phyloP scores from a whole-genome alignment of 2,888 invertebrate genomes.

The Spilosoma lubricipeda region DNA sequence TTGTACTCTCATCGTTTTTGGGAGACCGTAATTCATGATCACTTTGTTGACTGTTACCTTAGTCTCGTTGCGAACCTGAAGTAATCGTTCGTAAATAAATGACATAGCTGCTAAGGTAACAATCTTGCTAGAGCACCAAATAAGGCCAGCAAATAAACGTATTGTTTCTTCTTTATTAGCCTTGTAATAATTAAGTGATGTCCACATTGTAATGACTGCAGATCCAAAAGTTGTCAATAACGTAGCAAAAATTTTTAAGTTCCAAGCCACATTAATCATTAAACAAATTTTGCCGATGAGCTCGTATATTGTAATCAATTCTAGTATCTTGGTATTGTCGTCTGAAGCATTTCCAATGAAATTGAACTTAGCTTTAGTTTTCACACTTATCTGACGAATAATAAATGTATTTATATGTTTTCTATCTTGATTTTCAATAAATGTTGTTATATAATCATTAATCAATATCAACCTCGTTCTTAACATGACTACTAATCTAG shows the following conservation, averaged over 20 bases:
- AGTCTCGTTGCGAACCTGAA: constrained; percentile 58
- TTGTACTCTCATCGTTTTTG: constrained; percentile 65
- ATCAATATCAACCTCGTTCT: constrained; percentile 59
- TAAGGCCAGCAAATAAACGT: constrained; percentile 51
- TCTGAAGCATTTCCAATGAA: constrained; percentile 55
- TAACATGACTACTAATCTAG: constrained; percentile 60
- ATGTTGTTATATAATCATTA: constrained; percentile 59
- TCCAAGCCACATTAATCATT: constrained; percentile 65
- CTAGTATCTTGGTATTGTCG: constrained; percentile 60
- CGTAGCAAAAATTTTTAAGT: constrained; percentile 71
- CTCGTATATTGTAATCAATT: constrained; percentile 63
- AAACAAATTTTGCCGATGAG: constrained; percentile 61
- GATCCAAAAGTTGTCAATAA: constrained; percentile 66
- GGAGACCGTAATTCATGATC: constrained; percentile 71
- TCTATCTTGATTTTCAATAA: constrained; percentile 55
- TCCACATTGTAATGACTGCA: constrained; percentile 67
- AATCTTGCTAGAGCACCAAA: constrained; percentile 62
- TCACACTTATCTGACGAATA: constrained; percentile 44
- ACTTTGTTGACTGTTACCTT: constrained; percentile 68
- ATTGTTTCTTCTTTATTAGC: constrained; percentile 28
- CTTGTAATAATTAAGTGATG: constrained; percentile 60
- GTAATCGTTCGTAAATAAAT: constrained; percentile 62
- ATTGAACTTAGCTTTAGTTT: constrained; percentile 43
- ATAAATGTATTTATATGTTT: constrained; percentile 50
- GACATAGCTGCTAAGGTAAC: constrained; percentile 61